Evolutionary conservation across 2,888 invertebrate species (phyloP).

Genomic region (Rhagonycha lutea): DNA sequence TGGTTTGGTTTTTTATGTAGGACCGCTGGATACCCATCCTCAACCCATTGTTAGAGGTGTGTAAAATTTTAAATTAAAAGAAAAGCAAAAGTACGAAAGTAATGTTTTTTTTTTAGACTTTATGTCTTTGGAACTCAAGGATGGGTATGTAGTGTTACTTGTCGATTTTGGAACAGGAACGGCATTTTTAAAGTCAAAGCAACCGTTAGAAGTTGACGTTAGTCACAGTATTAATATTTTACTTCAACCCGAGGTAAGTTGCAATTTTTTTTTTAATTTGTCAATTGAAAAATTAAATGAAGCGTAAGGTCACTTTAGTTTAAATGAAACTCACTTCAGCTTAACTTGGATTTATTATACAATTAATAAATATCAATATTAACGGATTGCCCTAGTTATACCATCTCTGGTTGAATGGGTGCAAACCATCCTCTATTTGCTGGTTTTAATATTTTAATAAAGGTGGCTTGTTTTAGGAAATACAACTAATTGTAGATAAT

Average conservation of each 20-base stretch:
- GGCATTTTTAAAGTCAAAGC: slow-evolving; percentile 68
- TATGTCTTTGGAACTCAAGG: slow-evolving; percentile 82
- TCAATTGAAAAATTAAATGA: too few relatives aligned
- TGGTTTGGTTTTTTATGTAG: slow-evolving; percentile 89
- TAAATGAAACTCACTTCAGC: too few relatives aligned
- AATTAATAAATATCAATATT: too few relatives aligned
- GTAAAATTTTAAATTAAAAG: not conserved
- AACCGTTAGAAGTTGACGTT: slow-evolving; percentile 80
- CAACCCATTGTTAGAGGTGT: slow-evolving; percentile 68
- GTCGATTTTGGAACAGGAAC: slow-evolving; percentile 90
- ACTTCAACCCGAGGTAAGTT: slow-evolving; percentile 54
- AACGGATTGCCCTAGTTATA: too few relatives aligned
- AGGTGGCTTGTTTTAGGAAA: slow-evolving; percentile 40
- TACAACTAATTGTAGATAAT: slow-evolving; percentile 51
- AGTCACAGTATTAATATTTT: slow-evolving; percentile 86
- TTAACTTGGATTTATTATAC: too few relatives aligned
- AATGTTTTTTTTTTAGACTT: slow-evolving; percentile 67
- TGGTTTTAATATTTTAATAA: not conserved
- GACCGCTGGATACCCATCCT: slow-evolving; percentile 73
- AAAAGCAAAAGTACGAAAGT: slow-evolving; percentile 6
- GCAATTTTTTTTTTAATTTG: slow-evolving; percentile 36
- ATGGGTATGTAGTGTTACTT: slow-evolving; percentile 81
- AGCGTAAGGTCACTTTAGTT: too few relatives aligned
- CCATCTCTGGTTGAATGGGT: too few relatives aligned
- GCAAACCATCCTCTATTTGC: too few relatives aligned